Evolutionary conservation across 1,140 invertebrate species (phyloP).

Genomic region (Hylyphantes graminicola): DNA sequence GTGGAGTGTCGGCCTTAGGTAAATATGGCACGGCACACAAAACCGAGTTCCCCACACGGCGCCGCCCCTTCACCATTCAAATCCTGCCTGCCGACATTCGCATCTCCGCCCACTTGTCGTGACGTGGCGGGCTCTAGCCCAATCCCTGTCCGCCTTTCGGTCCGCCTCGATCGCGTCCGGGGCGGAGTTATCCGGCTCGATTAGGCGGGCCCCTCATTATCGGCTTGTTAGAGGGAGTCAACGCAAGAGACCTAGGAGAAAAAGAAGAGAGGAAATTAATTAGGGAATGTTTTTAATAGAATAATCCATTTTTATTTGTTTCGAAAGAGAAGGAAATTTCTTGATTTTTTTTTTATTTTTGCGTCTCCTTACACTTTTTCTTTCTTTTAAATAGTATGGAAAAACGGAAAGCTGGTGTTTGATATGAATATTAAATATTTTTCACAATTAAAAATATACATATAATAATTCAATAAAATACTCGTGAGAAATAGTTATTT

Average conservation of each 20-base stretch:
- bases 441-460: too few relatives aligned
- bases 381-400: too few relatives aligned
- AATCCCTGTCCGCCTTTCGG: conserved; percentile 39
- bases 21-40: conserved; percentile 60
- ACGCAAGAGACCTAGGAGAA: conserved; percentile 24
- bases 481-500: too few relatives aligned
- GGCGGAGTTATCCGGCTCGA: conserved; percentile 43
- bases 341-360: too few relatives aligned
- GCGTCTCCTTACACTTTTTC: too few relatives aligned
- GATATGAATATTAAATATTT: too few relatives aligned
- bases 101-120: conserved; percentile 2
- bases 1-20: conserved; percentile 58
- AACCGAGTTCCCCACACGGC: conserved; percentile 45
- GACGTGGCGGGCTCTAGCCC: conserved; percentile 31
- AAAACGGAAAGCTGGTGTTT: too few relatives aligned
- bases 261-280: conserved; percentile 42
- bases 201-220: conserved; percentile 59
- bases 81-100: conserved; percentile 54
- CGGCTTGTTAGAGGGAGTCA: conserved; percentile 57
- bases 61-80: conserved; percentile 53
- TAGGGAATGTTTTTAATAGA: conserved; percentile 5
- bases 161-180: conserved; percentile 53
- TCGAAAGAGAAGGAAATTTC: too few relatives aligned
- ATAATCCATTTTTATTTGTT: too few relatives aligned
- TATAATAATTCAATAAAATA: too few relatives aligned